A percentile compares a stretch with the other conserved stretches of the same genome.
phyloP scores from a whole-genome alignment of 2,797 vertebrate genomes.

The Poeciliopsis infans region DNA sequence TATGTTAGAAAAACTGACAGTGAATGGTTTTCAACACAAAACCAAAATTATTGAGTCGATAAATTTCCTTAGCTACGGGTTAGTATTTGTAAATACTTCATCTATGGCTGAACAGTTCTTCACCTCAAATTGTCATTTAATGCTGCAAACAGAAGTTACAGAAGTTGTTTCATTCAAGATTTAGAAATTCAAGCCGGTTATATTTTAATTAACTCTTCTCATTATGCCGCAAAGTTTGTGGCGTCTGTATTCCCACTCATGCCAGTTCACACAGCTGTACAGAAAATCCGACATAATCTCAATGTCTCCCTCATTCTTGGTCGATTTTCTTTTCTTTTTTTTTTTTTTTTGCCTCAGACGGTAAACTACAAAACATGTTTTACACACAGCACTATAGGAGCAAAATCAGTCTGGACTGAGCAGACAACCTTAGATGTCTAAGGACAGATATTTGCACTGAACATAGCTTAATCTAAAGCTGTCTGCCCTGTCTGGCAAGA shows the following conservation, averaged over 20 bases:
- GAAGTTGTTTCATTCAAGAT: background rate
- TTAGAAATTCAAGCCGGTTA: background rate
- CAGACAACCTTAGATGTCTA: slow-evolving; percentile 59
- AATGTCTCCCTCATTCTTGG: slow-evolving; percentile 14
- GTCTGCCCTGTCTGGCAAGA: slow-evolving; percentile 16
- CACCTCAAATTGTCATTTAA: background rate
- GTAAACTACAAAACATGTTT: slow-evolving; percentile 26
- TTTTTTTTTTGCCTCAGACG: background rate
- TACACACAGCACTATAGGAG: slow-evolving; percentile 25
- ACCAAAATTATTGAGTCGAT: background rate
- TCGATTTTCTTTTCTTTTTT: too few relatives aligned
- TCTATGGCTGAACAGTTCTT: background rate
- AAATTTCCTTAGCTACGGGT: background rate
- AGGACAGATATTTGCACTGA: slow-evolving; percentile 48
- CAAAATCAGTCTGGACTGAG: slow-evolving; percentile 45
- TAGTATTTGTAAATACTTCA: background rate
- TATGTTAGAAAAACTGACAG: background rate
- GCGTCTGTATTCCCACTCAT: background rate
- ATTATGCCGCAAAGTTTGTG: background rate
- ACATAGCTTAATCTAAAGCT: slow-evolving; percentile 32
- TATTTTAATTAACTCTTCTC: background rate
- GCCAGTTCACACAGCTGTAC: background rate
- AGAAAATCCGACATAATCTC: background rate
- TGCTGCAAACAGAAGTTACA: background rate
- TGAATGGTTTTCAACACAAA: background rate